Conservation (phyloP, 2,888 invertebrate species). For the Julus scandinavius region DNA sequence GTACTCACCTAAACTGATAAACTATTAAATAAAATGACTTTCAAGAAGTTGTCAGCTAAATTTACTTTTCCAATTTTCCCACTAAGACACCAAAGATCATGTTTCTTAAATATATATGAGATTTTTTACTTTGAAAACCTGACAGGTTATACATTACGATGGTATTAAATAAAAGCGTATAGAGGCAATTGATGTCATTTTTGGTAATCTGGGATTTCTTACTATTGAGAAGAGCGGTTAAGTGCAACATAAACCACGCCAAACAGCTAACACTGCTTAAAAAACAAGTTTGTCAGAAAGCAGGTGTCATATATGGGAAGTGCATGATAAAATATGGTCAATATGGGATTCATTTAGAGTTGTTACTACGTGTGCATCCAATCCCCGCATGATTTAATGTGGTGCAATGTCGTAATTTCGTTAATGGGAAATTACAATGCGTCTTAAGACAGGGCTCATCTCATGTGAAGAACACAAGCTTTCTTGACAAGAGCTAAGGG, state of each 20-base stretch:
- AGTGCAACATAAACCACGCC: not conserved
- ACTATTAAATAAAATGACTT: no score
- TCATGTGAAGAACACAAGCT: not conserved
- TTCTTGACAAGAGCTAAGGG: not conserved
- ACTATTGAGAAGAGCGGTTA: not conserved
- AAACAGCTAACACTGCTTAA: not conserved
- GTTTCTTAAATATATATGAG: not conserved
- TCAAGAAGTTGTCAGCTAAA: no score
- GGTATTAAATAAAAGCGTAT: not conserved
- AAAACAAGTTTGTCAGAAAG: not conserved
- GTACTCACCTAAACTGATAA: no score
- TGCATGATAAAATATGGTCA: not conserved
- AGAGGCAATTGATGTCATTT: not conserved
- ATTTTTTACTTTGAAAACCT: not conserved
- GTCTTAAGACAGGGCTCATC: not conserved
- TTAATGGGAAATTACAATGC: constrained; percentile 27
- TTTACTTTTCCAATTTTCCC: no score
- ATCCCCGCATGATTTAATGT: constrained; percentile 14
- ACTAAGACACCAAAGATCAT: not conserved
- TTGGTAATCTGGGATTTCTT: not conserved
- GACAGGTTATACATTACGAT: not conserved
- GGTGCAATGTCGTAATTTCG: constrained; percentile 14
- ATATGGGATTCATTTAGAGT: constrained; percentile 14
- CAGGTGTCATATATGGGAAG: not conserved
- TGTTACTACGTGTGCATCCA: not conserved